Base-by-base conservation (phyloP, 92 coral and sea anemone genomes). In the Epizoanthus ramosus region DNA sequence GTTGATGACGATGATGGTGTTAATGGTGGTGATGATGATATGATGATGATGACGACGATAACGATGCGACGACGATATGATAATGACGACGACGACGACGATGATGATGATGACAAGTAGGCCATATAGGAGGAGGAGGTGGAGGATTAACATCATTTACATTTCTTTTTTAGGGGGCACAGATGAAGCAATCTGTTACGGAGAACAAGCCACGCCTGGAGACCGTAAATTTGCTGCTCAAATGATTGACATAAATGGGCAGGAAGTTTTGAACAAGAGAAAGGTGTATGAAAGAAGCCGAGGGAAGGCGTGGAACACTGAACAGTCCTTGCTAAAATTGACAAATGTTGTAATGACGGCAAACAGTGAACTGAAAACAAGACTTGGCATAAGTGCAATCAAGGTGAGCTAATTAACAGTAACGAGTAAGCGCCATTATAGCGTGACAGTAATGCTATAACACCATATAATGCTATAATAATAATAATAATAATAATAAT, bases 161-260 rank as follows among this genome's bases (percentile, higher is more conserved):
- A 43, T 23, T 6, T 4, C 47, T 17, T n/a, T 16, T 5, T 3
- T 37, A 89, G 92, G 92, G 2, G 92, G 92, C 2, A 68, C 85
- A 66, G 92, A 89, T 47, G 92, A 89, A 47, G 92, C 92, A 2
- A 74, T 89, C 50, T 89, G 92, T 56, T 89, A 89, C 66, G 92
- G 90, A 2, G 92, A 89, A 52, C 86, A 89, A 10, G 92, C 92
- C n/a, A 85, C 89, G 14, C 88, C 87, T 23, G 89, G 87, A 9
- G 86, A 59, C 53, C 76, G 92, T 6, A 89, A 89, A 57, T 89
- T 89, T 45, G 88, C 92, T 4, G 84, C 61, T 80, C 89, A 89
- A 14, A 61, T 89, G 79, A 89, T 89, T n/a, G 85, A 89, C 76
- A 89, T 89, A 67, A 89, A 89, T 21, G 92, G 92, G 45, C 87